Base-by-base conservation (phyloP, 2,113 vertebrate genomes). In the Pachycephala philippinensis region DNA sequence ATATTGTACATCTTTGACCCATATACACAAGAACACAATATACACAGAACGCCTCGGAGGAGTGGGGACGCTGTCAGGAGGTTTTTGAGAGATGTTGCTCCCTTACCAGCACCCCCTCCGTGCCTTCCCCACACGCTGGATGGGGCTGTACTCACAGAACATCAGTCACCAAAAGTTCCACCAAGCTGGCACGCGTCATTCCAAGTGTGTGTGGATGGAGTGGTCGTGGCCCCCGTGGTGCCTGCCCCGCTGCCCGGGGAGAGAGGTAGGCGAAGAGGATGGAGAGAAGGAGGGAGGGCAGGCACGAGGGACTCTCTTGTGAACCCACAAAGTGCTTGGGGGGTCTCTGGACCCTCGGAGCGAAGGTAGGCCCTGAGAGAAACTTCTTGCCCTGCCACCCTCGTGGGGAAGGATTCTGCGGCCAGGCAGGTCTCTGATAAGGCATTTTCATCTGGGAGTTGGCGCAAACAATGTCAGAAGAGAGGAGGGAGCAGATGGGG, bases 21-120 rank as follows among this genome's bases (percentile, higher is more conserved):
- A 98, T 98, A 98, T 98, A 98, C 97, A 98, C 98, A 98, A 97
- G 97, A 98, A 98, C 98, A 98, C 98, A 97, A 98, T 98, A 97
- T 98, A 98, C 97, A 98, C 97, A 97, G 96, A 98, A 97, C 69
- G 93, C 94, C 97, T 97, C 87, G 56, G 88, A 89, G 95, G 83
- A 90, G 84, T 40, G 60, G 96, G 97, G 94, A 93, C 77, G 87
- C 56, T 26, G 87, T 88, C 68, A 93, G 90, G 89, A 81, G 76
- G 18, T 53, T 65, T 53, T 53, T 2, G 57, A 90, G 93, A 97
- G 95, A 84, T 90, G 89, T 69, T 75, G 78, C 59, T 92, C 93
- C 96, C 90, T 85, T 40, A n/a, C 49, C 80, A 89, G 87, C 92
- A 57, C 70, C 54, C 54, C 6, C 56, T 59, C 17, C 0, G 2